Evolutionary conservation across 2,888 invertebrate species (phyloP).

Genomic region (Tiliacea aurago): DNA sequence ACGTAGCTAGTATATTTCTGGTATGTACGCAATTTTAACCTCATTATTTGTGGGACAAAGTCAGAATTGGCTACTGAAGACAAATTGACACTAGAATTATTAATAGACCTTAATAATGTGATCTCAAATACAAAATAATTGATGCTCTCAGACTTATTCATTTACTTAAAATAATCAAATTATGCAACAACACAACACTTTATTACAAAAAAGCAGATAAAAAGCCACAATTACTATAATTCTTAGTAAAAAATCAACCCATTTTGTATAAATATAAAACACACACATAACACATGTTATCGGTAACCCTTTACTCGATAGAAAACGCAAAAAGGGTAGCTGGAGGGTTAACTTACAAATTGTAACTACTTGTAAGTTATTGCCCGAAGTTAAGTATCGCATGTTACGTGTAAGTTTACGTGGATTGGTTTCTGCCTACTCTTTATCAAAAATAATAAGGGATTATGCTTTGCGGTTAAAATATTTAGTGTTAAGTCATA

Average conservation of each 20-base stretch:
- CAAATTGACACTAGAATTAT: neutral
- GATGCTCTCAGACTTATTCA: no score
- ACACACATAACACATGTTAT: constrained; percentile 19
- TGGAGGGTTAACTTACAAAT: constrained; percentile 46
- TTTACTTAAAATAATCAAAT: neutral
- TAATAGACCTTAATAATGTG: neutral
- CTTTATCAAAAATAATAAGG: neutral
- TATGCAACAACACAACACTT: neutral
- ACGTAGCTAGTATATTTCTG: neutral
- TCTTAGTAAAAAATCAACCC: neutral
- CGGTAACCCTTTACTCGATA: constrained; percentile 26
- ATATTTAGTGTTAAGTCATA: neutral
- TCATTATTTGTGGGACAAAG: neutral
- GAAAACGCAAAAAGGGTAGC: constrained; percentile 42
- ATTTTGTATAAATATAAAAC: constrained; percentile 2
- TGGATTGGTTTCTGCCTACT: constrained; percentile 8
- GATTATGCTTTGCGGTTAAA: neutral
- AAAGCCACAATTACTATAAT: neutral
- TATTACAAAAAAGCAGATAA: neutral
- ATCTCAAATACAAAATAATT: neutral
- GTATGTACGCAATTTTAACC: no score
- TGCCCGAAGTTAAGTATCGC: constrained; percentile 20
- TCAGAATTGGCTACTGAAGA: neutral
- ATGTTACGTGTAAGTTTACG: constrained; percentile 25
- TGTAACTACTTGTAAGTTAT: constrained; percentile 52